phyloP scores from a whole-genome alignment of 2,797 vertebrate genomes.

The Sebastes diaconus region DNA sequence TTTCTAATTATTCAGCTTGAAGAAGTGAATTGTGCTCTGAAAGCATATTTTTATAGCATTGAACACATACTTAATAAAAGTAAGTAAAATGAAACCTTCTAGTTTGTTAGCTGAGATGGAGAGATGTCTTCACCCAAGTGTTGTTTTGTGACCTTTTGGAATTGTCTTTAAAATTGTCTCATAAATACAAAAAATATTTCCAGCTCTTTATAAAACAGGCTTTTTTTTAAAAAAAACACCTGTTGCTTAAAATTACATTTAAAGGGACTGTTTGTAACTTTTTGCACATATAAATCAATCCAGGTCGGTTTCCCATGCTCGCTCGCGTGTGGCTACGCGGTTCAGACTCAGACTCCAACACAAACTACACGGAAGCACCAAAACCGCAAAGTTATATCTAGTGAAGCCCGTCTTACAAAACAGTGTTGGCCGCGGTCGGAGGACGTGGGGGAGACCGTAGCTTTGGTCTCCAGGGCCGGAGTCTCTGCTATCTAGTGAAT shows the following conservation, averaged over 20 bases:
- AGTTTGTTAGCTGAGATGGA: not conserved
- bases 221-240: not conserved
- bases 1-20: constrained; percentile 17
- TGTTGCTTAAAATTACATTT: not conserved
- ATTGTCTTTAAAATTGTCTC: not conserved
- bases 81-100: not conserved
- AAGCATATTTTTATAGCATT: not conserved
- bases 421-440: too few relatives aligned
- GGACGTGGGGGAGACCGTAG: too few relatives aligned
- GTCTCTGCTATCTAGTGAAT: too few relatives aligned
- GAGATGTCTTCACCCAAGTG: not conserved
- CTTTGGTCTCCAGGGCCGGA: too few relatives aligned
- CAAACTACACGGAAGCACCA: too few relatives aligned
- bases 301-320: accelerated
- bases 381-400: too few relatives aligned
- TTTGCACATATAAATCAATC: too few relatives aligned
- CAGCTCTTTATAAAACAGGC: not conserved
- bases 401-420: too few relatives aligned
- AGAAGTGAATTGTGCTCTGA: not conserved
- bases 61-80: not conserved
- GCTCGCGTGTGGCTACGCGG: too few relatives aligned
- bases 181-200: not conserved
- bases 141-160: not conserved
- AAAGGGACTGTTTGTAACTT: too few relatives aligned
- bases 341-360: too few relatives aligned